phyloP scores from a whole-genome alignment of 1,140 invertebrate genomes.

The Lucilia sericata region DNA sequence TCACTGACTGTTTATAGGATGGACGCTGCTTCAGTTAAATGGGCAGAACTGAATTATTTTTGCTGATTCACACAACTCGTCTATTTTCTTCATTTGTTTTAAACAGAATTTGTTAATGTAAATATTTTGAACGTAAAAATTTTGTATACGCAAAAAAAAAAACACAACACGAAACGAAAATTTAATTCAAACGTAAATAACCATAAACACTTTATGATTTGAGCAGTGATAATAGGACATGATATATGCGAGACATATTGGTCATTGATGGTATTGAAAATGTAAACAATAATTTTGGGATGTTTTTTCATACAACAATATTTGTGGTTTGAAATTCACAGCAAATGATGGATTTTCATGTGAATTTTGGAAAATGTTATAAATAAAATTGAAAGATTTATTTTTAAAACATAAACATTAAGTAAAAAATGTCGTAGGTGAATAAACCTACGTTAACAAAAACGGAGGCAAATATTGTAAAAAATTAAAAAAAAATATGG shows the following conservation, averaged over 20 bases:
- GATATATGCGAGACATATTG: not conserved
- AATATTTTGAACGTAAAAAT: constrained; percentile 21
- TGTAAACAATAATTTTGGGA: not conserved
- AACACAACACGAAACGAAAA: not conserved
- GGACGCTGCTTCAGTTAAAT: not conserved
- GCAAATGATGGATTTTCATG: too few relatives aligned
- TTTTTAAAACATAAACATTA: too few relatives aligned
- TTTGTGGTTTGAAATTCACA: not conserved
- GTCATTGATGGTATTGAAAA: not conserved
- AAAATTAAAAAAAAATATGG: too few relatives aligned
- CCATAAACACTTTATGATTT: constrained; percentile 16
- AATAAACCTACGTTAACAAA: too few relatives aligned
- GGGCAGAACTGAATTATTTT: constrained; percentile 4
- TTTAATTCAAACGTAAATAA: not conserved
- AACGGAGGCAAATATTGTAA: too few relatives aligned
- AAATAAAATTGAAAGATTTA: too few relatives aligned
- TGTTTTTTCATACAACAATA: constrained; percentile 4
- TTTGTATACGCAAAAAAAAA: not conserved
- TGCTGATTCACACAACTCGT: not conserved
- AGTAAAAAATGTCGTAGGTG: too few relatives aligned
- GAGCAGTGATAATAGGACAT: constrained; percentile 1
- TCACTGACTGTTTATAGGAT: not conserved
- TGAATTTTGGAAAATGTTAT: too few relatives aligned
- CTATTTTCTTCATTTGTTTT: not conserved
- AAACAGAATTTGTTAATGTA: not conserved